Evolutionary conservation across 2,113 vertebrate species (phyloP), one percentile per base, ranked within the genome.

Genomic region (Prionailurus bengalensis): DNA sequence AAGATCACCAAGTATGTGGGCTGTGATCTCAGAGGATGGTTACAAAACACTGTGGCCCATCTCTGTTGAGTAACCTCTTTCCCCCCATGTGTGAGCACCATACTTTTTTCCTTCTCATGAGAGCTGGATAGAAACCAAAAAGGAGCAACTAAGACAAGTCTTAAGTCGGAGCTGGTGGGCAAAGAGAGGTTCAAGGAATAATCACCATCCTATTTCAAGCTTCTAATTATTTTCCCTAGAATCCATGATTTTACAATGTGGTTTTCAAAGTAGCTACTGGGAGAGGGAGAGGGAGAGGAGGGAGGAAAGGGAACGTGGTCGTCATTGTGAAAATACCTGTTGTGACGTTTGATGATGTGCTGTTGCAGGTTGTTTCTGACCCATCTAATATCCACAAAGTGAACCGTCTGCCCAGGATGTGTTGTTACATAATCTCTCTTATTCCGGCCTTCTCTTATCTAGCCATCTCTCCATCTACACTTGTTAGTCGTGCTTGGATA

Each of bases 181-280:
- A 68, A 76, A 87, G 36, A 45, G 21, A 87, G 73, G 48, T 21
- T 36, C 61, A 42, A 29, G n/a, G 9, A n/a, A 51, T 45, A 9
- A n/a, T 55, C 10, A 19, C 8, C 51, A 2, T 53, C 10, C 2
- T 19, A 29, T n/a, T 88, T 87, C 51, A 48, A 80, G 17, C 11
- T n/a, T 19, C 3, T 31, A 21, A 16, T 70, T 65, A 45, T 70
- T n/a, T 70, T 86, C 51, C 42, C 36, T 6, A 45, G 73, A 58
- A 58, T 55, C 61, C 55, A 27, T n/a, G n/a, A 79, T 58, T 94
- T 68, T 79, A 45, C 33, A 91, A 39, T 79, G 48, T 87, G 90
- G 39, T 63, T 87, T 93, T 87, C 83, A n/a, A 86, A 86, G 82
- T 27, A 15, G 82, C 19, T 13, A 3, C 29, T 55, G 39, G 48